phyloP scores from a whole-genome alignment of 2,113 vertebrate genomes.

The Salminus brasiliensis region DNA sequence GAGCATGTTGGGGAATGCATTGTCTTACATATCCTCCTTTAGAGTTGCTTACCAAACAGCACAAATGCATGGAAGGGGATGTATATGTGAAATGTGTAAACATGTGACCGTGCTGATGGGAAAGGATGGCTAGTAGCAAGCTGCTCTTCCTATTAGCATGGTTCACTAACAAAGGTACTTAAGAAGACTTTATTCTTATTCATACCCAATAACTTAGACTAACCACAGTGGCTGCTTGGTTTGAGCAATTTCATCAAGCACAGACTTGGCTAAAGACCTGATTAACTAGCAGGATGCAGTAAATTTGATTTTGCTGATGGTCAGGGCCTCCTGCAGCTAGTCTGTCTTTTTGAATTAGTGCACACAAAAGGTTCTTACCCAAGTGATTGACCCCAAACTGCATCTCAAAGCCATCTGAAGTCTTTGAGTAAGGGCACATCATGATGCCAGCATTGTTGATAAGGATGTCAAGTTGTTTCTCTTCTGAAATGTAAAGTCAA shows the following conservation, averaged over 20 bases:
- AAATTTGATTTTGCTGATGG: background rate
- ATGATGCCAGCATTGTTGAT: constrained; percentile 82
- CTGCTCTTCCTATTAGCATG: background rate
- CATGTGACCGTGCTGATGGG: constrained; percentile 14
- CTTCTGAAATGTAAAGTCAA: constrained; percentile 64
- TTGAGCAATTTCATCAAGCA: background rate
- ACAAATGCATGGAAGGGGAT: constrained; percentile 33
- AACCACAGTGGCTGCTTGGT: background rate
- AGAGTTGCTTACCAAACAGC: background rate
- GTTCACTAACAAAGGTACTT: background rate
- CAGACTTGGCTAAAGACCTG: background rate
- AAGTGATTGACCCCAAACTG: constrained; percentile 81
- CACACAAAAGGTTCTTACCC: constrained; percentile 61
- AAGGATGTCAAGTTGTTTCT: constrained; percentile 75
- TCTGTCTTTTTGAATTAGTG: background rate
- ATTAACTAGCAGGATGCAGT: background rate
- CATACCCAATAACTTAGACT: background rate
- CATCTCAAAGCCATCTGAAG: constrained; percentile 76
- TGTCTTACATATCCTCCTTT: constrained; percentile 57
- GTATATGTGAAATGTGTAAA: constrained; percentile 13
- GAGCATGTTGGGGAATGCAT: constrained; percentile 18
- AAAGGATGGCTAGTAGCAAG: background rate
- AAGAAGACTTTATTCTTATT: background rate
- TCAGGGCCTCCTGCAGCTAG: background rate
- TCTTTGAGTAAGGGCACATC: constrained; percentile 82